Base-by-base conservation (phyloP, 2,797 vertebrate species). In the Kryptolebias ocellatus region DNA sequence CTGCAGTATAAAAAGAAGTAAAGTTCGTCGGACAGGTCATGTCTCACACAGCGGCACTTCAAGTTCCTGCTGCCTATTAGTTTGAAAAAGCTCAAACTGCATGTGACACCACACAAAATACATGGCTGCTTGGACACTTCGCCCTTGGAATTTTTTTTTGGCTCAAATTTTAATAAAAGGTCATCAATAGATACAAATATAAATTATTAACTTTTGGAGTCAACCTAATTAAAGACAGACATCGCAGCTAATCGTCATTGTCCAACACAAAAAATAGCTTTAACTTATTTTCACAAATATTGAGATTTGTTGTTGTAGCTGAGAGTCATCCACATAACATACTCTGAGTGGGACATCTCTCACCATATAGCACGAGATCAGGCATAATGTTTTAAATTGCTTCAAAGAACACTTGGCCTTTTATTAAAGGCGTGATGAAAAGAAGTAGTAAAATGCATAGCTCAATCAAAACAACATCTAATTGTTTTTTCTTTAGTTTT, bases 21-120 rank as follows among this genome's bases (percentile, higher is more conserved):
- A 73, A 87, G 92, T 92, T 93, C 85, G 86, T 81, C 70, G 90
- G 81, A 92, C 91, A 92, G 92, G 92, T 94, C 91, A 89, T 74
- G 86, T 89, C 87, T 83, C 81, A 80, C 82, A 88, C 90, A 89
- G 87, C 72, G 86, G 92, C 91, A 90, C 91, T 89, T 91, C 83
- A 86, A 87, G 87, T 91, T 90, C 74, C 78, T 67, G 86, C 89
- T 89, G 86, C 80, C 86, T 89, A 83, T 77, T 88, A 89, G 88
- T 92, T 87, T 85, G 61, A 88, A 84, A 90, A 91, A 91, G 84
- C 83, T 77, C 60, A 80, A 92, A 80, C 76, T 86, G 72, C 68
- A 83, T 62, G 78, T 77, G 83, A 88, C 86, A 92, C 92, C 91
- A 80, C 91, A 92, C 1, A 90, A 93, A 94, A 83, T 89, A 87